Evolutionary conservation across 35 echinoderm and acorn worm genomes (phyloP).

Genomic region (Stichopus chloronotus): DNA sequence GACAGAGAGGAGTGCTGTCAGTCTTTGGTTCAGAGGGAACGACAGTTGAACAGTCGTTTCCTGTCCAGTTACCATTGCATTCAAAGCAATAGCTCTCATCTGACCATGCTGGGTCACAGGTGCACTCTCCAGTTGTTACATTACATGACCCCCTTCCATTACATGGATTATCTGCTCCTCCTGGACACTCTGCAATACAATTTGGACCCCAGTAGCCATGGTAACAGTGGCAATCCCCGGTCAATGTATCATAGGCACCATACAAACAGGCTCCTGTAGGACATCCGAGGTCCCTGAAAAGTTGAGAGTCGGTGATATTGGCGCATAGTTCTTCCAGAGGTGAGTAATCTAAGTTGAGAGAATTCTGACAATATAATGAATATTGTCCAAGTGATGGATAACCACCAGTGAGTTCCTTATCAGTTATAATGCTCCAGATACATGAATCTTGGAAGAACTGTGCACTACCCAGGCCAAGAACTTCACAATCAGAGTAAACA

Average conservation of each 20-base stretch:
- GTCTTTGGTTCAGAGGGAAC: constrained; percentile 29
- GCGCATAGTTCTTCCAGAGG: constrained; percentile 64
- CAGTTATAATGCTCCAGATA: constrained; percentile 61
- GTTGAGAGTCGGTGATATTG: constrained; percentile 57
- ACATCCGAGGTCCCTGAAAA: constrained; percentile 70
- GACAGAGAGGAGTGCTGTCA: constrained; percentile 53
- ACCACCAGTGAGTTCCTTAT: not conserved
- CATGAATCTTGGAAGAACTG: constrained; percentile 78
- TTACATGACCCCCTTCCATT: constrained; percentile 71
- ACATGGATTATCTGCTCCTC: constrained; percentile 73
- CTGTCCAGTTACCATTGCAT: constrained; percentile 79
- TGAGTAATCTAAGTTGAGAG: constrained; percentile 41
- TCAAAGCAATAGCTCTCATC: constrained; percentile 77
- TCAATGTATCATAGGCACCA: constrained; percentile 60
- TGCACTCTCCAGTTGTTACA: constrained; percentile 71
- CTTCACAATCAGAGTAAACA: constrained; percentile 56
- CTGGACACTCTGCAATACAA: constrained; percentile 70
- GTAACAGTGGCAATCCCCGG: constrained; percentile 65
- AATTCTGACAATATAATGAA: constrained; percentile 64
- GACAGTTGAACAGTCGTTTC: constrained; percentile 60
- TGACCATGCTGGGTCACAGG: constrained; percentile 83
- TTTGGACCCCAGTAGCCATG: constrained; percentile 77
- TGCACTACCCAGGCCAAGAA: constrained; percentile 54
- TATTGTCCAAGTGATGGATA: constrained; percentile 50
- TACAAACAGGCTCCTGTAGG: constrained; percentile 64